phyloP scores from a whole-genome alignment of 2,797 vertebrate species.

The Fringilla coelebs region DNA sequence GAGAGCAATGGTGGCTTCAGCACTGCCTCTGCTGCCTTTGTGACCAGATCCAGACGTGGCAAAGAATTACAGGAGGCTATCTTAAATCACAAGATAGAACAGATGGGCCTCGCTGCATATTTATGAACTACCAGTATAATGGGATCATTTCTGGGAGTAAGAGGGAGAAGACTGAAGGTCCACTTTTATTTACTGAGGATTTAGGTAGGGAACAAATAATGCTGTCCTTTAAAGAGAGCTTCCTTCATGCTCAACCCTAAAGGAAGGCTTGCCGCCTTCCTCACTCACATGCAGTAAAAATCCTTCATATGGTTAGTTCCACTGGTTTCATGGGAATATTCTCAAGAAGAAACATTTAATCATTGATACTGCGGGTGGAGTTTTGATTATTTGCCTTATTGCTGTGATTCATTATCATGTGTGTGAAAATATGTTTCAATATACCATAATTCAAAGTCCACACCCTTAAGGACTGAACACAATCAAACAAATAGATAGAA shows the following conservation, averaged over 20 bases:
- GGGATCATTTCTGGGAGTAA: constrained; percentile 29
- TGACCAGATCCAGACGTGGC: background rate
- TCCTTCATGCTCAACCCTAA: background rate
- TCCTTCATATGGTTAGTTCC: background rate
- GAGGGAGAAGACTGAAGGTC: constrained; percentile 35
- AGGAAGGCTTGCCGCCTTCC: background rate
- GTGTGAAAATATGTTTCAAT: background rate
- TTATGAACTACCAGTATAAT: constrained; percentile 49
- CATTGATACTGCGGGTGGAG: background rate
- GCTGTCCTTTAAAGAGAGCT: background rate
- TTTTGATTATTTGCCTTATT: background rate
- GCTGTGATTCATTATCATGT: background rate
- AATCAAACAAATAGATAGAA: background rate
- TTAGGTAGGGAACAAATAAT: background rate
- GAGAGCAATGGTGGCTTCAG: background rate
- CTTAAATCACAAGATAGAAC: constrained; percentile 22
- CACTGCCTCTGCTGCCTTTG: background rate
- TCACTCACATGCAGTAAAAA: background rate
- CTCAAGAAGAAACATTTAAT: background rate
- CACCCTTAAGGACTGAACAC: background rate
- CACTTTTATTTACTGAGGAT: constrained; percentile 10
- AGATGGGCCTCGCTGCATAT: constrained; percentile 52
- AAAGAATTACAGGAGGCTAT: background rate
- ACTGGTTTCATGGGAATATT: background rate
- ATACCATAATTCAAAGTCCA: background rate